A percentile compares a stretch with the other conserved stretches of the same genome.
phyloP scores from a whole-genome alignment of 2,113 vertebrate species.

The Athene cunicularia region DNA sequence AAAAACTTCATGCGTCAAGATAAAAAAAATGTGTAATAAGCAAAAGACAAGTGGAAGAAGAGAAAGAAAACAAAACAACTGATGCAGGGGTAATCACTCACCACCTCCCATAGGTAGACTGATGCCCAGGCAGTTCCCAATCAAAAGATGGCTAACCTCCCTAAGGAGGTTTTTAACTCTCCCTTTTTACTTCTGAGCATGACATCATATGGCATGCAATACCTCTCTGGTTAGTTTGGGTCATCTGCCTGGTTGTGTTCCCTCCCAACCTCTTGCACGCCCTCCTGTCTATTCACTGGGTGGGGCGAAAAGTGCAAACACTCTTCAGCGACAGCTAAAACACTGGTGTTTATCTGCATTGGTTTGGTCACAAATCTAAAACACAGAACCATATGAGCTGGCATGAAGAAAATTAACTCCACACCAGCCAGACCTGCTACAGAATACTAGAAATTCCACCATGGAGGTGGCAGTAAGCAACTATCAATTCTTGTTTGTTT shows the following conservation, averaged over 20 bases:
- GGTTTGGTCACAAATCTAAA: neutral
- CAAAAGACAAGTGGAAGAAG: neutral
- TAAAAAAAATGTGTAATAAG: neutral
- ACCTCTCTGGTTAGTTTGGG: neutral
- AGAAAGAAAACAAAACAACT: neutral
- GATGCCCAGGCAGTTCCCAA: neutral
- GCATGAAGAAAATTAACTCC: neutral
- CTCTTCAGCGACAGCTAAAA: neutral
- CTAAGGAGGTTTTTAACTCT: neutral
- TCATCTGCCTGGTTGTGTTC: neutral
- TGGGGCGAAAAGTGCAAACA: neutral
- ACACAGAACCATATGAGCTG: neutral
- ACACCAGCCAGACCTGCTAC: neutral
- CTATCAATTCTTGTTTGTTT: neutral
- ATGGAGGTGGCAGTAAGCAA: neutral
- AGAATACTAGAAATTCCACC: neutral
- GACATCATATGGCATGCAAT: fast-evolving
- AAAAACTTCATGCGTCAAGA: neutral
- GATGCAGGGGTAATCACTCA: neutral
- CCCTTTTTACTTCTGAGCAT: neutral
- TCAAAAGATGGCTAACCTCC: neutral
- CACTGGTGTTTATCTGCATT: neutral
- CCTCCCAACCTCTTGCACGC: neutral
- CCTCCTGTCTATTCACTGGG: neutral
- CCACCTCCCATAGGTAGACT: neutral